Evolutionary conservation across 2,113 vertebrate species (phyloP).

Genomic region (Planiliza haematocheilus): DNA sequence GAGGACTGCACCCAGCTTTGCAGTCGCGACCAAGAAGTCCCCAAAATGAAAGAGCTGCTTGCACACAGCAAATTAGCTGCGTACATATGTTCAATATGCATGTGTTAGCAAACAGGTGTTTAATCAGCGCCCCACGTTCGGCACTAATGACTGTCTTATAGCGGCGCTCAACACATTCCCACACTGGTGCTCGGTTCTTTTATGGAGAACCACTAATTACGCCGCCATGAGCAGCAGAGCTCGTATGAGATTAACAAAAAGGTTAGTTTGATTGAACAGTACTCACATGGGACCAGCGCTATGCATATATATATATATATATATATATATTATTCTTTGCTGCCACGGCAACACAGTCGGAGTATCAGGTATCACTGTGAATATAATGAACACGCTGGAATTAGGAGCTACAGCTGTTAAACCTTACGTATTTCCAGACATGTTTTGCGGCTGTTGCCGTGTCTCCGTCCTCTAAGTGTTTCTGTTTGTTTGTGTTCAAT

Average conservation of each 20-base stretch:
- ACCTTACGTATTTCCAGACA: no score
- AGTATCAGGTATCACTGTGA: no score
- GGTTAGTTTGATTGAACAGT: conserved; percentile 22
- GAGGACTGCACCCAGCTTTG: neutral
- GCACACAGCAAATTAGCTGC: neutral
- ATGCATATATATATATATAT: no score
- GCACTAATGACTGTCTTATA: conserved; percentile 29
- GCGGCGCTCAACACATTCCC: conserved; percentile 2
- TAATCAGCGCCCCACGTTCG: conserved; percentile 30
- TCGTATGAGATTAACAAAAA: conserved; percentile 8
- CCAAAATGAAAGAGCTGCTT: conserved; percentile 2
- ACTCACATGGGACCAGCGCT: neutral
- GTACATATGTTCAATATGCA: conserved; percentile 4
- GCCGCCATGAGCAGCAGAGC: conserved; percentile 7
- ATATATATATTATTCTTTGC: no score
- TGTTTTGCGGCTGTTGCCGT: no score
- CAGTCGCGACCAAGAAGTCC: neutral
- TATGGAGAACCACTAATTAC: conserved; percentile 30
- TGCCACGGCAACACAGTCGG: no score
- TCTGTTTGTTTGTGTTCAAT: no score
- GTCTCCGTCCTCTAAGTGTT: no score
- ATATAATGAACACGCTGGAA: no score
- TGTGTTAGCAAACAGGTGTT: conserved; percentile 24
- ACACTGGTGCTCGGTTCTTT: conserved; percentile 4
- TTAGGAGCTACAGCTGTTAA: no score